Percentiles rank a stretch among this genome's conserved stretches.
These are phyloP conservation scores for Pelagia noctiluca DNA, from an alignment of 30 jellyfish, hydroid and myxozoan species.

Conservation along the genomic window DNA sequence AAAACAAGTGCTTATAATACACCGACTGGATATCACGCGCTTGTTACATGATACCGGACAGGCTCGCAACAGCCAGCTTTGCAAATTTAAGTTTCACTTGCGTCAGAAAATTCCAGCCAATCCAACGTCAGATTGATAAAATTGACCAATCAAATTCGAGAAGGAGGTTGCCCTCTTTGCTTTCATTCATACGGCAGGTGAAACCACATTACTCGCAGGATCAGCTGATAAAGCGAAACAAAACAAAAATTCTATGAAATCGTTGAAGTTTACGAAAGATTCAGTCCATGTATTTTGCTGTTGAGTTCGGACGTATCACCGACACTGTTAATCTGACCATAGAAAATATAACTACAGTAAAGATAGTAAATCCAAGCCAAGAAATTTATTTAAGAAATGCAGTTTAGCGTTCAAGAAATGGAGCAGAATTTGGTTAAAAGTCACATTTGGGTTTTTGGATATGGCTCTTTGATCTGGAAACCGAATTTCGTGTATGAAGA, in stretches of 20 bases:
- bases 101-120: too few relatives aligned
- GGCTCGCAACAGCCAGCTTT: too few relatives aligned
- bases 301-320: too few relatives aligned
- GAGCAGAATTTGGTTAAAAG: neutral
- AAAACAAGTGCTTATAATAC: too few relatives aligned
- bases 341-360: neutral
- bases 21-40: too few relatives aligned
- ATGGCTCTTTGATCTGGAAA: slow-evolving; percentile 91
- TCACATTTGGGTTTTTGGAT: slow-evolving; percentile 82
- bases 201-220: too few relatives aligned
- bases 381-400: neutral
- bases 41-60: too few relatives aligned
- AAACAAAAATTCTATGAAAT: neutral
- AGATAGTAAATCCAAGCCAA: neutral
- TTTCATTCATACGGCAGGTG: slow-evolving; percentile 1
- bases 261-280: neutral
- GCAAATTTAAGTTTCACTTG: too few relatives aligned
- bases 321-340: neutral
- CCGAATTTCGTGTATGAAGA: slow-evolving; percentile 81
- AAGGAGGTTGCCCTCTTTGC: slow-evolving; percentile 39
- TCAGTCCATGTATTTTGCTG: neutral
- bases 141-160: slow-evolving; percentile 49
- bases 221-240: slow-evolving; percentile 68
- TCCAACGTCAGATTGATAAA: too few relatives aligned
- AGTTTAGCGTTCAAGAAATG: neutral